Base-by-base conservation (phyloP, 1,140 invertebrate species). In the Nautilus pompilius region DNA sequence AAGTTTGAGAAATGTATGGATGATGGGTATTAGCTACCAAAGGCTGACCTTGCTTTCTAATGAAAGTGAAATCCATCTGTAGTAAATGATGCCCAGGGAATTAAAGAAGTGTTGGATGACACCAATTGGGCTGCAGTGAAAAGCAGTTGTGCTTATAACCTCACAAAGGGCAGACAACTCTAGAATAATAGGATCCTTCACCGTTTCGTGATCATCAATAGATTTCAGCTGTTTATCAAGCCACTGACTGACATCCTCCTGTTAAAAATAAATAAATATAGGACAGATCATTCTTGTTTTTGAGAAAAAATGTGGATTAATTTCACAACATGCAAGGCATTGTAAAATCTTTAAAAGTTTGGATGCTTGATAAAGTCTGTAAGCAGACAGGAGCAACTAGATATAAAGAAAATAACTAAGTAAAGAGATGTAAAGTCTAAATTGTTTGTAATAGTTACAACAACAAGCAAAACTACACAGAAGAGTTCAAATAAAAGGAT, bases 21-120 rank as follows among this genome's bases (percentile, higher is more conserved):
- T 10, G 17, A 10, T 15, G 13, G 6, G 32, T 30, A 57, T 30
- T 24, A 30, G 36, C n/a, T n/a, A n/a, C n/a, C n/a, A n/a, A n/a
- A 59, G 5, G 58, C 63, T 49, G 64, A 79, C 79, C 65, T 72
- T 73, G 58, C 62, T 73, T 29, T 80, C 79, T 2, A 76, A 51
- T 22, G 66, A 58, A 26, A 79, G 65, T 5, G 73, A 71, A 3
- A 76, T 67, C 22, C 68, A 51, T 34, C 72, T 70, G 67, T 74
- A 79, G 59, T 76, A 80, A 41, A 75, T 68, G 15, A 80, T 71
- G 26, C 66, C 70, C 30, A 80, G 49, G 0, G 41, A 53, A 22
- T 53, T 60, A 62, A 71, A 79, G 57, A 76, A 72, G 20, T 69
- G 65, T 45, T 58, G 61, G 5, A 78, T 63, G 3, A 66, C 68